These are phyloP conservation scores for Sinosuthora webbiana DNA, from an alignment of 2,113 vertebrate genomes.

Conservation along the genomic window DNA sequence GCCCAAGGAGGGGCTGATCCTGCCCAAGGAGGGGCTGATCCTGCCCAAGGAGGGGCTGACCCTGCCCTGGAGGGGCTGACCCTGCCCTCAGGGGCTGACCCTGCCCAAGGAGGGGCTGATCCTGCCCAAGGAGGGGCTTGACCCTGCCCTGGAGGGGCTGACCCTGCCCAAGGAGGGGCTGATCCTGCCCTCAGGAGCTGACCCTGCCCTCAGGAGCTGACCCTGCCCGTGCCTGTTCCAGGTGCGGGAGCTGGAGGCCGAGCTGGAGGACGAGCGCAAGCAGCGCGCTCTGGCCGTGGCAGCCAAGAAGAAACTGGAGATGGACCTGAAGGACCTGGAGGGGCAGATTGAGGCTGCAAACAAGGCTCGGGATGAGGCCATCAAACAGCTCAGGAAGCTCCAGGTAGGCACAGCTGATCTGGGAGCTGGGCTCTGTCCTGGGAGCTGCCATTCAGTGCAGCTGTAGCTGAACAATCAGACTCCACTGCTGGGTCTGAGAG, in stretches of 20 bases:
- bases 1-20: too few relatives aligned
- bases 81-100: too few relatives aligned
- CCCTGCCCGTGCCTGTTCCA: neutral
- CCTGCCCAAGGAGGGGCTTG: too few relatives aligned
- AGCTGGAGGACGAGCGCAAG: conserved; percentile 95
- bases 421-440: neutral
- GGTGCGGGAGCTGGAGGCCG: conserved; percentile 95
- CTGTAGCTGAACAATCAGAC: too few relatives aligned
- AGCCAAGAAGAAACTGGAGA: conserved; percentile 95
- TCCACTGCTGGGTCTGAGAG: rapidly evolving
- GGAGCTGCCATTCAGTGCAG: too few relatives aligned
- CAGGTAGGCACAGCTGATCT: conserved; percentile 76
- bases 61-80: too few relatives aligned
- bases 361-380: conserved; percentile 93
- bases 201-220: neutral
- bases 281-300: conserved; percentile 90
- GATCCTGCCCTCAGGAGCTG: too few relatives aligned
- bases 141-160: too few relatives aligned
- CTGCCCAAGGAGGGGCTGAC: too few relatives aligned
- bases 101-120: too few relatives aligned
- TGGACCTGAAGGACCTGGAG: conserved; percentile 94
- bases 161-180: too few relatives aligned
- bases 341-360: conserved; percentile 92
- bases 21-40: too few relatives aligned
- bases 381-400: conserved; percentile 93